Percentiles rank a stretch among this genome's conserved stretches.
Conservation (phyloP, 2,797 vertebrate species). For the Cryptoprocta ferox region DNA sequence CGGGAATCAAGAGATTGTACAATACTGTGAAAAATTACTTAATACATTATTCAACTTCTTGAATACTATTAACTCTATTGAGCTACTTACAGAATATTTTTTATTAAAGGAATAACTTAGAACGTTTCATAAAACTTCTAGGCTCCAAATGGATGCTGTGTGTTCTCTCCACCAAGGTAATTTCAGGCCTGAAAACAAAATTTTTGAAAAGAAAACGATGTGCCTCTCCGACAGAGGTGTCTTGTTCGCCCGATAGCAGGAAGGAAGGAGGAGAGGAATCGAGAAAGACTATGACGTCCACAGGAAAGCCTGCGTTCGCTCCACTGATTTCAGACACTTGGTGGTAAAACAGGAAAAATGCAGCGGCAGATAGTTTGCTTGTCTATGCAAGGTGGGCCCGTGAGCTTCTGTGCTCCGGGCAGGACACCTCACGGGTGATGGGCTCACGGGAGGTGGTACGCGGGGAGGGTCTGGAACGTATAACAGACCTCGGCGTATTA, state of each 20-base stretch:
- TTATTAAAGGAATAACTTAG: not conserved
- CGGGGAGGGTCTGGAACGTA: accelerated
- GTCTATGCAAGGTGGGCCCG: accelerated
- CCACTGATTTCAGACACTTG: accelerated
- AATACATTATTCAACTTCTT: not conserved
- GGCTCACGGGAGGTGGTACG: accelerated
- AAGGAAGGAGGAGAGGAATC: accelerated
- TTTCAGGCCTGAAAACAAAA: not conserved
- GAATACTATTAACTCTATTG: not conserved
- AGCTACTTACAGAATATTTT: not conserved
- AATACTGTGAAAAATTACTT: not conserved
- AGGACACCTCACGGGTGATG: not conserved
- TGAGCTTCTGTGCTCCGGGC: not conserved
- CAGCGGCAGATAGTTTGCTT: not conserved
- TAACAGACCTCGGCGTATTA: accelerated
- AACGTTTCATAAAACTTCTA: not conserved
- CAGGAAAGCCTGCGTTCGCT: not conserved
- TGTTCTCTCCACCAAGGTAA: not conserved
- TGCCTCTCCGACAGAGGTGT: accelerated
- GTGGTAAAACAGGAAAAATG: accelerated
- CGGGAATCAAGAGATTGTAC: too few species aligned
- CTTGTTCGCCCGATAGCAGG: accelerated
- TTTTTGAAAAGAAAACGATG: accelerated
- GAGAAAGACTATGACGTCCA: accelerated
- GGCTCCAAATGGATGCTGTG: not conserved